Evolutionary conservation across 2,888 invertebrate species (phyloP).

Genomic region (Nezara viridula): DNA sequence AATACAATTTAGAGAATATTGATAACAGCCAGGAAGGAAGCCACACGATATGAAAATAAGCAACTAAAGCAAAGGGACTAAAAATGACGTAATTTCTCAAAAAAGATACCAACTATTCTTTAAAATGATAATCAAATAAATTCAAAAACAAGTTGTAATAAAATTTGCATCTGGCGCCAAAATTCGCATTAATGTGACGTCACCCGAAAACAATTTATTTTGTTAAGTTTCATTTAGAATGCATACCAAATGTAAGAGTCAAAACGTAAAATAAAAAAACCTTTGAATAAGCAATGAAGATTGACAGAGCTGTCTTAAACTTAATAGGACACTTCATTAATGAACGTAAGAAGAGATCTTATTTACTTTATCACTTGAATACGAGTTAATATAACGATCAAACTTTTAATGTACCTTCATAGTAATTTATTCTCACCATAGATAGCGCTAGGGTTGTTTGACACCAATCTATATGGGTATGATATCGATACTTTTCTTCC

Average conservation of each 20-base stretch:
- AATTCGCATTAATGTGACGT: background rate
- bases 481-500: too few relatives aligned
- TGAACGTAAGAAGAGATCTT: background rate
- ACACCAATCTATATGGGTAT: too few relatives aligned
- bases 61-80: background rate
- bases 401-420: background rate
- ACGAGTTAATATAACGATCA: background rate
- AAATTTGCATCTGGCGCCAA: background rate
- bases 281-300: background rate
- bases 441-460: background rate
- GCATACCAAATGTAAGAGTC: background rate
- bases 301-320: background rate
- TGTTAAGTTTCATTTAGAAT: background rate
- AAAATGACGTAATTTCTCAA: slow-evolving; percentile 2
- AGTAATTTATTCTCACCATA: background rate
- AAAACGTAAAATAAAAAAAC: background rate
- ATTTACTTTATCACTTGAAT: background rate
- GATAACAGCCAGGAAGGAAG: background rate
- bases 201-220: background rate
- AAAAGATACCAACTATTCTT: background rate
- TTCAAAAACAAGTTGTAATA: background rate
- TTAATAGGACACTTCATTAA: background rate
- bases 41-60: background rate
- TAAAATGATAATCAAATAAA: background rate
- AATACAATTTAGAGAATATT: background rate